phyloP scores from a whole-genome alignment of 92 coral and sea anemone genomes.

The Epizoanthus stellaris region DNA sequence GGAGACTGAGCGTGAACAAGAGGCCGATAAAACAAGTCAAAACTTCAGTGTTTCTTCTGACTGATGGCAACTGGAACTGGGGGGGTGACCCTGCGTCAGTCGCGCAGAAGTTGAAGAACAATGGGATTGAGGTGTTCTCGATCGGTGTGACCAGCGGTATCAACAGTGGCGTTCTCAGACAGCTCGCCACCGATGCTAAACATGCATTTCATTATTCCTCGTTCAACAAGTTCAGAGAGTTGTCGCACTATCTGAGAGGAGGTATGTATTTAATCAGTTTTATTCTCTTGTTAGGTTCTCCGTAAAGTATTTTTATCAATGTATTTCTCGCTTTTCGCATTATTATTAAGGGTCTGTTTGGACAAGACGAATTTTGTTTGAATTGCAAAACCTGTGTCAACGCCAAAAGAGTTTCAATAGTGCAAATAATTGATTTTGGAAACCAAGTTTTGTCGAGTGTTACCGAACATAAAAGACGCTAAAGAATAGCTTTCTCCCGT shows the following conservation, averaged over 20 bases:
- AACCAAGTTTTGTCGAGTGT: no score
- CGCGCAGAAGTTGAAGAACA: slow-evolving; percentile 67
- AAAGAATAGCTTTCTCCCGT: no score
- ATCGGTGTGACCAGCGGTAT: slow-evolving; percentile 87
- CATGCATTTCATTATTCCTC: slow-evolving; percentile 80
- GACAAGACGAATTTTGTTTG: neutral
- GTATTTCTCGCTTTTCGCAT: neutral
- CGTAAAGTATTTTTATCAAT: neutral
- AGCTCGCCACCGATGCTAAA: slow-evolving; percentile 74
- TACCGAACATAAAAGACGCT: no score
- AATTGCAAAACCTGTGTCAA: no score
- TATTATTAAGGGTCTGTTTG: neutral
- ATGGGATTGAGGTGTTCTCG: slow-evolving; percentile 78
- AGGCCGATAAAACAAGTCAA: slow-evolving; percentile 81
- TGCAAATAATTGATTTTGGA: no score
- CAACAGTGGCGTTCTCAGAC: slow-evolving; percentile 59
- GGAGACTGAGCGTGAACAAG: slow-evolving; percentile 68
- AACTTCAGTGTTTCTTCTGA: slow-evolving; percentile 85
- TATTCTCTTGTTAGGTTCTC: neutral
- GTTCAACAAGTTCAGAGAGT: slow-evolving; percentile 81
- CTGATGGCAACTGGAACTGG: slow-evolving; percentile 89
- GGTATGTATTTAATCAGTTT: slow-evolving; percentile 51
- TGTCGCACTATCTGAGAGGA: slow-evolving; percentile 89
- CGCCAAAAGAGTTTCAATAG: no score
- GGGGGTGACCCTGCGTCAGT: slow-evolving; percentile 78